Base-by-base conservation (phyloP, 2,888 invertebrate genomes). In the Phragmatobia fuliginosa region DNA sequence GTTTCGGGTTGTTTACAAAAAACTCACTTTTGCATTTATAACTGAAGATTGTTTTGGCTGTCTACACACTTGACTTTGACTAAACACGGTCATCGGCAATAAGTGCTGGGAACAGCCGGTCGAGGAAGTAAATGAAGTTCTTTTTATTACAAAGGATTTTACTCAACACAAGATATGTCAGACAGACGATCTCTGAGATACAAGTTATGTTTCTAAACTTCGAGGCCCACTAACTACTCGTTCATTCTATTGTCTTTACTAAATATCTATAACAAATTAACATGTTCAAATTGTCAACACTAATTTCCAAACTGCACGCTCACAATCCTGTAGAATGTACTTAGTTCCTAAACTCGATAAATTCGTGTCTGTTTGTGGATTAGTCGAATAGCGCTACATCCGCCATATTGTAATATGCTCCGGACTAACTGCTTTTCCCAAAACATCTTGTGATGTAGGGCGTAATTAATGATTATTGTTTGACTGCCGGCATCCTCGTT, bases 381-480 rank as follows among this genome's bases (percentile, higher is more conserved):
- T 32, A 59, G 32, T 45, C 28, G 25, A 68, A 68, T 36, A 33
- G 25, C 58, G 63, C 59, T 49, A 45, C 49, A 58, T 45, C 11
- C n/a, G 63, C 68, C 4, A 18, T 41, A 62, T 45, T 25, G 56
- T 58, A 21, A 41, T 32, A 18, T 41, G 21, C n/a, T 32, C 56
- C 49, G 25, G 31, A 45, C 33, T 60, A 49, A 60, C 60, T 66
- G 66, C 41, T 60, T 25, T 45, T 60, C 45, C 5, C 32, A 59
- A 41, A 31, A 32, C 18, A 52, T 59, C 59, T 41, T n/a, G n/a
- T 65, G 52, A 36, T 25, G n/a, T 33, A 16, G 18, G n/a, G 25
- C 60, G 25, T 49, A 66, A 49, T 33, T 66, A 41, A 59, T 66
- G 64, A 64, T 64, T 33, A 56, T 62, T 62, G 21, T 41, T 28